Percentiles rank a stretch among this genome's conserved stretches.
These are phyloP conservation scores for Fabriciana adippe DNA, from an alignment of 2,888 invertebrate species.

Conservation along the genomic window DNA sequence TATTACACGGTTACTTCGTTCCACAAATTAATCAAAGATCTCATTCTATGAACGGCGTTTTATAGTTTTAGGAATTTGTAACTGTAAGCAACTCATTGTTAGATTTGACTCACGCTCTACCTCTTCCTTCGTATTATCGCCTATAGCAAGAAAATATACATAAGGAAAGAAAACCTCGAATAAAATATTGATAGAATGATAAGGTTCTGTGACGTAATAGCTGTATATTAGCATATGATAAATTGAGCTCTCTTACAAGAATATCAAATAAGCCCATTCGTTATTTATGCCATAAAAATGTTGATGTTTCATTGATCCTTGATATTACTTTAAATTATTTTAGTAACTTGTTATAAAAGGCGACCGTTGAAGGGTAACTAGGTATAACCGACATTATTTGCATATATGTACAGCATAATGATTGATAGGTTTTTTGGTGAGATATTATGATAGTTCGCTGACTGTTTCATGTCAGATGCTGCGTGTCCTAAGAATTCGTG, in stretches of 20 bases:
- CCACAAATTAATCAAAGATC: conserved; percentile 45
- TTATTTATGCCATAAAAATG: background rate
- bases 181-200: conserved; percentile 27
- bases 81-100: conserved; percentile 37
- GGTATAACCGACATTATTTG: conserved; percentile 36
- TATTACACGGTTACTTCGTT: conserved; percentile 46
- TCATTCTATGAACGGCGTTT: conserved; percentile 45
- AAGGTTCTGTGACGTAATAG: background rate
- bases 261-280: background rate
- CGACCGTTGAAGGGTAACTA: conserved; percentile 49
- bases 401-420: conserved; percentile 30
- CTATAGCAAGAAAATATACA: conserved; percentile 5
- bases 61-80: conserved; percentile 42
- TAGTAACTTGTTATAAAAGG: conserved; percentile 48
- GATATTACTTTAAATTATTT: conserved; percentile 47
- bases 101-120: conserved; percentile 41
- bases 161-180: conserved; percentile 16
- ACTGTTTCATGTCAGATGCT: conserved; percentile 59
- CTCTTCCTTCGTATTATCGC: conserved; percentile 25
- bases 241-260: conserved; percentile 21
- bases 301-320: conserved; percentile 37
- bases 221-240: conserved; percentile 8
- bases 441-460: conserved; percentile 60
- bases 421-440: conserved; percentile 45
- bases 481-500: conserved; percentile 60